Conservation (phyloP, 2,888 invertebrate species). For the Silvanus unidentatus region DNA sequence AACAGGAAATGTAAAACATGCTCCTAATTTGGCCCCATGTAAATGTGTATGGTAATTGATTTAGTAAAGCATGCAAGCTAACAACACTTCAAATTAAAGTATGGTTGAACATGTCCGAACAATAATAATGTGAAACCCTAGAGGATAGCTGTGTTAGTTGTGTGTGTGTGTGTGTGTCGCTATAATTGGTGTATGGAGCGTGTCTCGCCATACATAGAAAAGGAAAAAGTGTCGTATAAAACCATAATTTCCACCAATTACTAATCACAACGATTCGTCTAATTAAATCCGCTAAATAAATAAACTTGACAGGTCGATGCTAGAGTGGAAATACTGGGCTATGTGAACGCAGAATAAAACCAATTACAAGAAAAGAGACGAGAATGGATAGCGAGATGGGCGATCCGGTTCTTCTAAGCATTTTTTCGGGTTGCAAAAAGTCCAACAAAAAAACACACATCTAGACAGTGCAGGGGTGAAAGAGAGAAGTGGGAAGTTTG, state of each 20-base stretch:
- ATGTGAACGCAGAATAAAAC: too few relatives aligned
- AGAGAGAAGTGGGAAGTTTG: too few relatives aligned
- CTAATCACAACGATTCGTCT: conserved; percentile 24
- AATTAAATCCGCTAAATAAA: conserved; percentile 27
- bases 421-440: background rate
- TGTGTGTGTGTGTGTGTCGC: too few relatives aligned
- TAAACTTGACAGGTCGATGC: conserved; percentile 11
- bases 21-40: too few relatives aligned
- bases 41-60: background rate
- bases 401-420: background rate
- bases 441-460: too few relatives aligned
- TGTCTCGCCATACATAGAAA: too few relatives aligned
- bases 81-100: conserved; percentile 2
- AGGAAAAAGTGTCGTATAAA: too few relatives aligned
- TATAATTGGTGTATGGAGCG: too few relatives aligned
- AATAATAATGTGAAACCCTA: background rate
- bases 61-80: background rate
- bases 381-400: background rate
- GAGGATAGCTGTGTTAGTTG: too few relatives aligned
- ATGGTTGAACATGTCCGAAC: conserved; percentile 1
- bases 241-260: conserved; percentile 23
- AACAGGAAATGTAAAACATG: too few relatives aligned
- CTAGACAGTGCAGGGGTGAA: too few relatives aligned
- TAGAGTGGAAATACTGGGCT: conserved; percentile 4
- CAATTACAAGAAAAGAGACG: too few relatives aligned